Conservation (phyloP, 2,113 vertebrate genomes). For the Trinectes maculatus region DNA sequence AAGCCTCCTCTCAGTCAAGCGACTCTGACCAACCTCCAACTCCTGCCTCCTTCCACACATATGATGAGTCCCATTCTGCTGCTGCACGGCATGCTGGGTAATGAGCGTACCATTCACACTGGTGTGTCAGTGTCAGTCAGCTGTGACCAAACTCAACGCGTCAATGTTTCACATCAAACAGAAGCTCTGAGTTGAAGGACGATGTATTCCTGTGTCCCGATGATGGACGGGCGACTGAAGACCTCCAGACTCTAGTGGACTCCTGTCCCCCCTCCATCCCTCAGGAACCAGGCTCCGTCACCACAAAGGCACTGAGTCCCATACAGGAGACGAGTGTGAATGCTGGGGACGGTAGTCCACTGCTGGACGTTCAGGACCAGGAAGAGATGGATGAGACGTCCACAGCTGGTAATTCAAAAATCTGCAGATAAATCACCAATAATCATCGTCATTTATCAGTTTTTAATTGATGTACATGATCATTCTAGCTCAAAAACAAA, state of each 20-base stretch:
- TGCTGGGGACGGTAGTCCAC: background rate
- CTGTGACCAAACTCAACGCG: background rate
- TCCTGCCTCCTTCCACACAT: slow-evolving; percentile 6
- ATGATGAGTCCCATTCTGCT: slow-evolving; percentile 5
- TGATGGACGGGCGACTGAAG: background rate
- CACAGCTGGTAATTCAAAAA: background rate
- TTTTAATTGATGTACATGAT: background rate
- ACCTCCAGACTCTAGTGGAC: background rate
- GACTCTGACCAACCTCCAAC: background rate
- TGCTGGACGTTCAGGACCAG: slow-evolving; percentile 3
- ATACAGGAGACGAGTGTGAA: slow-evolving; percentile 27
- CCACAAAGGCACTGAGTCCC: slow-evolving; percentile 20
- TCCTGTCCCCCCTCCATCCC: too few species aligned
- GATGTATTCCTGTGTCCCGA: slow-evolving; percentile 25
- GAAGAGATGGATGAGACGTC: background rate
- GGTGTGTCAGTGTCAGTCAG: too few species aligned
- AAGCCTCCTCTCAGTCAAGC: too few species aligned
- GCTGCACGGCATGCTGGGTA: slow-evolving; percentile 36
- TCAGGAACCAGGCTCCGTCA: background rate
- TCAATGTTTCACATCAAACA: slow-evolving; percentile 1
- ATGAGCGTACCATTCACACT: background rate
- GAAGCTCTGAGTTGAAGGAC: slow-evolving; percentile 2
- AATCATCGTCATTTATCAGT: background rate
- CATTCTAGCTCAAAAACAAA: background rate
- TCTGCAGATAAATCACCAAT: background rate